Base-by-base conservation (phyloP, 2,888 invertebrate genomes). In the Tuta absoluta region DNA sequence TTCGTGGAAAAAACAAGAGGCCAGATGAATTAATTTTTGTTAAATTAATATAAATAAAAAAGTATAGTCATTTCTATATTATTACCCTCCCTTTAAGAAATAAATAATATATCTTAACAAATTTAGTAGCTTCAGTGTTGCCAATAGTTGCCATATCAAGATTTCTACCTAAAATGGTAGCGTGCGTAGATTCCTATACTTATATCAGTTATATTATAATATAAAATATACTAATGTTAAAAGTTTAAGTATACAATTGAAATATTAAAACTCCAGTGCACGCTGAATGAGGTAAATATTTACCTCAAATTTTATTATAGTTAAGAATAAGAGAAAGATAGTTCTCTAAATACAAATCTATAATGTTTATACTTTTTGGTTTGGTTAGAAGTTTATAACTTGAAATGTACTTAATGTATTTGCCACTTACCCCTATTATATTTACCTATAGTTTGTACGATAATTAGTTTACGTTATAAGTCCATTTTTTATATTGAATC, bases 151-250 rank as follows among this genome's bases (percentile, higher is more conserved):
- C 66, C 62, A 67, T 60, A 14, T 38, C 23, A 19, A 63, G 62
- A 66, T 61, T 33, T 41, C 51, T 62, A 61, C 65, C 66, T 49
- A 63, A 64, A 63, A 64, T 62, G 67, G 49, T 60, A 60, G 64
- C 65, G 65, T 62, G 37, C 62, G 66, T 68, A 68, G 66, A 67
- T 66, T 65, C 66, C 66, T 69, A 67, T 65, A 60, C 33, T 66
- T 69, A 45, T 41, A 2, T 8, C 4, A 33, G 19, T 49, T n/a
- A 17, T 33, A 24, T 63, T 37, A 28, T 65, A 62, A 56, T 66
- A 65, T 59, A 61, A 63, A 65, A 60, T 69, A 68, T 66, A 66
- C 63, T 66, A 68, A 65, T 68, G 69, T 69, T 69, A 69, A 65
- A 63, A 59, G 49, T 45, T 61, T 37, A 61, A 61, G 48, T 48